These are phyloP conservation scores for Stegodyphus dumicola DNA, from an alignment of 1,140 invertebrate species.

Conservation along the genomic window DNA sequence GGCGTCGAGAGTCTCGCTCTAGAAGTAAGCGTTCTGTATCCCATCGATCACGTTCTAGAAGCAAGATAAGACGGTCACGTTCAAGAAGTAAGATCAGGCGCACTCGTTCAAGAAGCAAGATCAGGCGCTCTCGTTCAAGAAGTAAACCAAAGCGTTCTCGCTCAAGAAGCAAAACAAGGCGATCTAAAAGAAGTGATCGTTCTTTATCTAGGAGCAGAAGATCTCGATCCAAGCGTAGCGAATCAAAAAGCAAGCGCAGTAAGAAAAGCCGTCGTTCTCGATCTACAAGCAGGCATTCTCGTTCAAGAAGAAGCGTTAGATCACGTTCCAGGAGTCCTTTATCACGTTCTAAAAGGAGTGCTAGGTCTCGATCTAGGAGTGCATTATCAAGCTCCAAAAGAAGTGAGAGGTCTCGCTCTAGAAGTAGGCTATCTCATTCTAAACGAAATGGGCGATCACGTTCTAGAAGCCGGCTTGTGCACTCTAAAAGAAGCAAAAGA, in stretches of 20 bases:
- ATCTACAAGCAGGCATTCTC: conserved; percentile 4
- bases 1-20: background rate
- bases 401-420: conserved; percentile 3
- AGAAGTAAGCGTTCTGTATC: conserved; percentile 18
- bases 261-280: conserved; percentile 12
- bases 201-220: conserved; percentile 20
- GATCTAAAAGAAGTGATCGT: conserved; percentile 16
- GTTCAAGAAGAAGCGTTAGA: background rate
- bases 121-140: conserved; percentile 21
- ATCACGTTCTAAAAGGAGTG: conserved; percentile 9
- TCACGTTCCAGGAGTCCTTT: conserved; percentile 17
- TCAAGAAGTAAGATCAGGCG: background rate
- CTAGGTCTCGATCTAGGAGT: background rate
- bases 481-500: background rate
- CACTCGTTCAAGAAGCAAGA: conserved; percentile 35
- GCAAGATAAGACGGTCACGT: conserved; percentile 22
- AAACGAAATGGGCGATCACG: conserved; percentile 4
- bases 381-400: background rate
- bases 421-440: conserved; percentile 20
- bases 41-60: conserved; percentile 29
- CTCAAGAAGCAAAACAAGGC: conserved; percentile 26
- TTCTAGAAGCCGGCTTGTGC: background rate
- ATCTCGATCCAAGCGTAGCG: conserved; percentile 21
- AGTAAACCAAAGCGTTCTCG: conserved; percentile 17
- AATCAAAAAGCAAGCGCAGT: conserved; percentile 19